These are phyloP conservation scores for Leptinotarsa lineolata DNA, from an alignment of 1,140 invertebrate species.

Conservation along the genomic window DNA sequence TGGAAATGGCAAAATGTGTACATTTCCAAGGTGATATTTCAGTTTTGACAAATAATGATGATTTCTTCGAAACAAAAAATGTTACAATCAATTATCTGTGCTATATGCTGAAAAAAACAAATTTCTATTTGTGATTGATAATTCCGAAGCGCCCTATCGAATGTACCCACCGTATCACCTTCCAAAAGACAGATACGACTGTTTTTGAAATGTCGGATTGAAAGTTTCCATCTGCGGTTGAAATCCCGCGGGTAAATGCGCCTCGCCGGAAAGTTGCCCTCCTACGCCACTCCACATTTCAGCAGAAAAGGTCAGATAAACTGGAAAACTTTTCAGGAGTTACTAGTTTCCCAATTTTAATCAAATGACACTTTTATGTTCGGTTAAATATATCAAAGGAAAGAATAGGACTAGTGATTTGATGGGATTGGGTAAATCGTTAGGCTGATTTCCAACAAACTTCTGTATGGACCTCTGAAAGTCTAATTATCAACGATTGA, in stretches of 20 bases:
- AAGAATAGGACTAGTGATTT: background rate
- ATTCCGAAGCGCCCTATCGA: too few relatives aligned
- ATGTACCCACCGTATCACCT: too few relatives aligned
- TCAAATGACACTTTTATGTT: conserved; percentile 23
- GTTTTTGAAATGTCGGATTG: background rate
- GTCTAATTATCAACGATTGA: too few relatives aligned
- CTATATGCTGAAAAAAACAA: too few relatives aligned
- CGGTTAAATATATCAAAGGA: background rate
- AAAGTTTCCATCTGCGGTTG: conserved; percentile 19
- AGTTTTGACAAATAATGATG: too few relatives aligned
- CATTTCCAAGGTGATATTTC: too few relatives aligned
- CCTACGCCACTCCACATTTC: conserved; percentile 14
- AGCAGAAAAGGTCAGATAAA: conserved; percentile 11
- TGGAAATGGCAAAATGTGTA: too few relatives aligned
- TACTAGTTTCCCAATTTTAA: conserved; percentile 3
- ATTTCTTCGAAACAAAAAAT: too few relatives aligned
- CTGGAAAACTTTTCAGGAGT: conserved; percentile 13
- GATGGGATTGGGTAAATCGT: background rate
- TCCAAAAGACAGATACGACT: background rate
- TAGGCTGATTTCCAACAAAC: too few relatives aligned
- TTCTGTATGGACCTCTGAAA: too few relatives aligned
- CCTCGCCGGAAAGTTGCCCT: background rate
- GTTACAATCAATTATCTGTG: too few relatives aligned
- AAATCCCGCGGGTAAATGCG: background rate
- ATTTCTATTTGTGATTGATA: too few relatives aligned